A percentile compares a stretch with the other conserved stretches of the same genome.
These are phyloP conservation scores for Harpalus rubripes DNA, from an alignment of 2,888 invertebrate genomes.

Conservation along the genomic window DNA sequence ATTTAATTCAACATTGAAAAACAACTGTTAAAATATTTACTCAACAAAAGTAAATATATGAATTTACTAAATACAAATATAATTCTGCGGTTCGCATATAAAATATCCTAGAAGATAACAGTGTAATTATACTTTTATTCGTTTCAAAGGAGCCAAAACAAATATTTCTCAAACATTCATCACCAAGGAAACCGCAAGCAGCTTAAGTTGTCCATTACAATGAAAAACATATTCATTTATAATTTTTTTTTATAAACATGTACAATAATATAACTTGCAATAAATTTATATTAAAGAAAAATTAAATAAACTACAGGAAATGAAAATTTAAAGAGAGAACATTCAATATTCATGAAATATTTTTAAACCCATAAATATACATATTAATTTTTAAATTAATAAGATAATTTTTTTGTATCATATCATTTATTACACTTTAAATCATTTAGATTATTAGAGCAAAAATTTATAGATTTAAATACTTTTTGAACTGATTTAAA, in stretches of 20 bases:
- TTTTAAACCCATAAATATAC: background rate
- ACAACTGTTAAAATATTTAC: slow-evolving; percentile 57
- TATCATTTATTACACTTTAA: background rate
- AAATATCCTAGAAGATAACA: slow-evolving; percentile 47
- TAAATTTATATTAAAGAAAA: background rate
- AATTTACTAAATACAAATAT: slow-evolving; percentile 60
- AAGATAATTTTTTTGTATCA: background rate
- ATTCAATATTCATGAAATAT: background rate
- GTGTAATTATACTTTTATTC: slow-evolving; percentile 35
- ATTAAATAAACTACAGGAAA: background rate
- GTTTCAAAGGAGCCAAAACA: slow-evolving; percentile 21
- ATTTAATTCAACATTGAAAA: slow-evolving; percentile 52
- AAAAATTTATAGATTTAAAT: background rate
- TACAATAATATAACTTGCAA: background rate
- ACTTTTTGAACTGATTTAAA: too few relatives aligned
- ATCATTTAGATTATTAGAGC: background rate
- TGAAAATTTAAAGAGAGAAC: slow-evolving; percentile 1
- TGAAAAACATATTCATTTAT: background rate
- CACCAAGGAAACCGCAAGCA: slow-evolving; percentile 23
- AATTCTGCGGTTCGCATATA: slow-evolving; percentile 30
- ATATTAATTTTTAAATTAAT: slow-evolving; percentile 4
- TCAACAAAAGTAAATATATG: slow-evolving; percentile 54
- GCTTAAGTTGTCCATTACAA: background rate
- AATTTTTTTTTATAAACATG: background rate
- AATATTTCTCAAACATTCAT: slow-evolving; percentile 52